These are phyloP conservation scores for Zaprionus camerounensis DNA, from an alignment of 1,140 invertebrate genomes.

Conservation along the genomic window DNA sequence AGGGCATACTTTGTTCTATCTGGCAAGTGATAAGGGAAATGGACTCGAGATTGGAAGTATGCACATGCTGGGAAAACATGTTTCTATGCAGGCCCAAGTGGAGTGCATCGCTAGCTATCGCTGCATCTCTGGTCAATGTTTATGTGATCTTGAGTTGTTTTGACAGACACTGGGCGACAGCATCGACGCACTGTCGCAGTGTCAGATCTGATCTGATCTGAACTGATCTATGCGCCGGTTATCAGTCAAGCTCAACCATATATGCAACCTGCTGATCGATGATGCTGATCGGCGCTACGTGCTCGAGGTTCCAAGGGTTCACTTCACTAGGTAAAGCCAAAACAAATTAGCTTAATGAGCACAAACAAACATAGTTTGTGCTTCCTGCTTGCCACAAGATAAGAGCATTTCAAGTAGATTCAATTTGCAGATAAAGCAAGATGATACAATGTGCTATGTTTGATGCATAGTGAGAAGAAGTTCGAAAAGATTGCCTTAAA, in stretches of 20 bases:
- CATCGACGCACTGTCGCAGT: conserved; percentile 31
- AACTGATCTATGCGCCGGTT: conserved; percentile 25
- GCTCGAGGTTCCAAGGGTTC: conserved; percentile 4
- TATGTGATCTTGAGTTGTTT: conserved; percentile 28
- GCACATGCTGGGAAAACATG: conserved; percentile 36
- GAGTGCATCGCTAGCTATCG: neutral
- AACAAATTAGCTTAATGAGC: conserved; percentile 16
- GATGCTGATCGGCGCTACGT: too few relatives aligned
- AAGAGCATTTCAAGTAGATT: neutral
- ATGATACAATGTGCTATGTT: neutral
- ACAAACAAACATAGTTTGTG: neutral
- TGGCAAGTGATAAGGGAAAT: conserved; percentile 11
- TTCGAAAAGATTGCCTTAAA: neutral
- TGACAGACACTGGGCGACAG: conserved; percentile 18
- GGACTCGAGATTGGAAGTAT: neutral
- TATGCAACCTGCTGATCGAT: conserved; percentile 6
- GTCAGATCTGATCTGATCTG: neutral
- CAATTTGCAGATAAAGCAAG: neutral
- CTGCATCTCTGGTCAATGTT: conserved; percentile 40
- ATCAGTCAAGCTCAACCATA: conserved; percentile 13
- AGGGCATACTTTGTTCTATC: conserved; percentile 9
- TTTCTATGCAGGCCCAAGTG: conserved; percentile 25
- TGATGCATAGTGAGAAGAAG: neutral
- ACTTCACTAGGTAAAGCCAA: conserved; percentile 7
- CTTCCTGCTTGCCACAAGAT: conserved; percentile 6